phyloP scores from a whole-genome alignment of 2,888 invertebrate genomes.

The Pseudanteris insignis region DNA sequence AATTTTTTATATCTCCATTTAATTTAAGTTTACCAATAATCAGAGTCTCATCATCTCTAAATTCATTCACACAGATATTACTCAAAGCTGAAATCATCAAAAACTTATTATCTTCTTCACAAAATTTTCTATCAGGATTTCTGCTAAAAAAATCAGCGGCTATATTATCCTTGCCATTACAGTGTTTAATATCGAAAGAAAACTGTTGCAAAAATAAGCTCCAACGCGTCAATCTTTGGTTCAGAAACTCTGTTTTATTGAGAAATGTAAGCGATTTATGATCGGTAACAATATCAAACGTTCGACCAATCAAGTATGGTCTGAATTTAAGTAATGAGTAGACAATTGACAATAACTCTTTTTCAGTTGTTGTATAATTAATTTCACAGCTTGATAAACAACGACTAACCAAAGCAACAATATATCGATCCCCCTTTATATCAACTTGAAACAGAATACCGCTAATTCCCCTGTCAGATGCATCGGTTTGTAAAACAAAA shows the following conservation, averaged over 20 bases:
- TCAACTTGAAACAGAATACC: neutral
- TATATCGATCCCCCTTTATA: neutral
- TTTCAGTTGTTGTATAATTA: conserved; percentile 1
- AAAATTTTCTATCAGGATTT: neutral
- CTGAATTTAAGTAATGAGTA: conserved; percentile 1
- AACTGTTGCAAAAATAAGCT: neutral
- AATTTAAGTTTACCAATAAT: too few relatives aligned
- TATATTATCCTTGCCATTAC: neutral
- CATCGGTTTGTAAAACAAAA: conserved; percentile 1
- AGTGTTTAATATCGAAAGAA: neutral
- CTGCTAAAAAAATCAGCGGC: conserved; percentile 1
- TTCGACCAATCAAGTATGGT: conserved; percentile 1
- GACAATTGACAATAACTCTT: conserved; percentile 6
- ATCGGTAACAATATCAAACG: conserved; percentile 6
- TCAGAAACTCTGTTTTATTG: neutral
- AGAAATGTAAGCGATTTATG: conserved; percentile 6
- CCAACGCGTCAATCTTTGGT: conserved; percentile 1
- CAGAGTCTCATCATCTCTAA: too few relatives aligned
- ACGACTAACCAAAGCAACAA: neutral
- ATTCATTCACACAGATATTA: too few relatives aligned
- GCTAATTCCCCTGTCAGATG: neutral
- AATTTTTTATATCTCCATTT: too few relatives aligned
- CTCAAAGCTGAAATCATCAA: neutral
- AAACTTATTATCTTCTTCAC: neutral
- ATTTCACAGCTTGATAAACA: neutral